A percentile compares a stretch with the other conserved stretches of the same genome.
Conservation (phyloP, 1,140 invertebrate genomes). For the Drosophila persimilis region DNA sequence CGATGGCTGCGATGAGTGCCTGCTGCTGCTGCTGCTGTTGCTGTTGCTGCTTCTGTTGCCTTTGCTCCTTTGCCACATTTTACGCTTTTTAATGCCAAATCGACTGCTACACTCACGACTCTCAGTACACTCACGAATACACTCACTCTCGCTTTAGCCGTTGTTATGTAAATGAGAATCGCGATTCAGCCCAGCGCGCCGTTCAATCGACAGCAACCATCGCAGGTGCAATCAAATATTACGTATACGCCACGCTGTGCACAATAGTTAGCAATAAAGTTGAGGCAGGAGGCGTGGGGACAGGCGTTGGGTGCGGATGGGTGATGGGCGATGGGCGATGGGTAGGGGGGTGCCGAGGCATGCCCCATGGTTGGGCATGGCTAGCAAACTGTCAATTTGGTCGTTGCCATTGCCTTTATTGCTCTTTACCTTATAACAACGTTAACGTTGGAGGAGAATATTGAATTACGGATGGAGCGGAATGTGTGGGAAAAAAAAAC, state of each 20-base stretch:
- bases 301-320: no score
- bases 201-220: slow-evolving; percentile 56
- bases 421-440: slow-evolving; percentile 50
- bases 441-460: slow-evolving; percentile 41
- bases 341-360: slow-evolving; percentile 1
- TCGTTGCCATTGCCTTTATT: slow-evolving; percentile 52
- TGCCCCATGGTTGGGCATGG: slow-evolving; percentile 12
- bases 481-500: slow-evolving; percentile 44
- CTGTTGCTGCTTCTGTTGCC: slow-evolving; percentile 27
- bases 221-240: slow-evolving; percentile 73
- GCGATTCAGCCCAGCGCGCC: slow-evolving; percentile 23
- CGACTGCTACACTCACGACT: slow-evolving; percentile 44
- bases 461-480: slow-evolving; percentile 34
- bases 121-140: slow-evolving; percentile 36
- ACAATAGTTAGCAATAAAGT: slow-evolving; percentile 52
- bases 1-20: not conserved
- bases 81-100: slow-evolving; percentile 76
- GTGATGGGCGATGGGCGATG: no score
- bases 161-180: slow-evolving; percentile 79
- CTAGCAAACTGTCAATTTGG: slow-evolving; percentile 76
- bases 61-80: slow-evolving; percentile 59
- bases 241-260: slow-evolving; percentile 64
- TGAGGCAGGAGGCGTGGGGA: not conserved
- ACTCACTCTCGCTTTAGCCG: slow-evolving; percentile 36
- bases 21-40: slow-evolving; percentile 31